Evolutionary conservation across 2,888 invertebrate species (phyloP).

Genomic region (Brachypalpus laphriformis): DNA sequence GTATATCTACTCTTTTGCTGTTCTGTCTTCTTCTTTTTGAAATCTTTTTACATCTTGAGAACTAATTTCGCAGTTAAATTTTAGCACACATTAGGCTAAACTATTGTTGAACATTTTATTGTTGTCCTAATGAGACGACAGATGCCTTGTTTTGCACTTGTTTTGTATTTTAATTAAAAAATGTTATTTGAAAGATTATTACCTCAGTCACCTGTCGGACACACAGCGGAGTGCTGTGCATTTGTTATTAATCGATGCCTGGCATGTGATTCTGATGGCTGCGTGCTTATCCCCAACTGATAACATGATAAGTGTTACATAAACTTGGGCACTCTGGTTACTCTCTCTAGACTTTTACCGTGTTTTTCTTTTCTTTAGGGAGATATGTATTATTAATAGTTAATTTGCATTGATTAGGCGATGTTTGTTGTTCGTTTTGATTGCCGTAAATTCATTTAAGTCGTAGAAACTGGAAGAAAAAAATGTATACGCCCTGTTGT

Average conservation of each 20-base stretch:
- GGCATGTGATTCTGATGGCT: constrained; percentile 46
- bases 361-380: background rate
- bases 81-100: constrained; percentile 11
- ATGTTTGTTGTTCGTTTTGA: constrained; percentile 2
- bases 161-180: background rate
- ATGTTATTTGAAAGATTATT: constrained; percentile 1
- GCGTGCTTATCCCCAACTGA: constrained; percentile 47
- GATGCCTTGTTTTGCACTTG: background rate
- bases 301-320: constrained; percentile 61
- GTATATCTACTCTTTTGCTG: constrained; percentile 16
- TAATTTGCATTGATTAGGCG: constrained; percentile 26
- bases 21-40: constrained; percentile 26
- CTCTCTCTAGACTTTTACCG: background rate
- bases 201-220: background rate
- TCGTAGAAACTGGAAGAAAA: background rate
- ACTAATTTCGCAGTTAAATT: constrained; percentile 37
- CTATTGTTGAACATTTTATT: constrained; percentile 2
- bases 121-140: background rate
- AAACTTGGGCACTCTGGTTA: constrained; percentile 16
- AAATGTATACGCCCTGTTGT: constrained; percentile 6
- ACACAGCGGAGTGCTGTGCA: constrained; percentile 5
- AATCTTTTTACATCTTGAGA: background rate
- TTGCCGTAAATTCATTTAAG: background rate
- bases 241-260: constrained; percentile 34
- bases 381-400: background rate